Base-by-base conservation (phyloP, 2,113 vertebrate genomes). In the Ptilorrhoa leucosticta region DNA sequence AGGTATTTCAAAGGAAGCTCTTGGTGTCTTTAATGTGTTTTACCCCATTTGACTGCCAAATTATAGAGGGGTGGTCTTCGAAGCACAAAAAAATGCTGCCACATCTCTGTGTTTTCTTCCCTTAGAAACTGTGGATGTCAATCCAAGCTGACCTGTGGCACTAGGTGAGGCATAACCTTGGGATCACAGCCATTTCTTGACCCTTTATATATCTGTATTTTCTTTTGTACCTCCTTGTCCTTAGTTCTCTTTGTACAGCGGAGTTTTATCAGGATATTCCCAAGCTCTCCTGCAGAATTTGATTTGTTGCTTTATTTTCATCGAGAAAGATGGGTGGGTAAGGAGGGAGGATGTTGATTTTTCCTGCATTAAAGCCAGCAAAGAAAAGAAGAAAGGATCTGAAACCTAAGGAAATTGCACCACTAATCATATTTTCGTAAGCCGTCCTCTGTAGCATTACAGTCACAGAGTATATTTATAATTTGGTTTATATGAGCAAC, bases 401-500 rank as follows among this genome's bases (percentile, higher is more conserved):
- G 96, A 96, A 97, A 96, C 84, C 89, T 83, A 44, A 96, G 96
- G 95, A 97, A 97, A 97, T 96, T 97, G 91, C 93, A 92, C 94
- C 81, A 95, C 97, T 97, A 97, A 97, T 97, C 97, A 95, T 95
- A 95, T 91, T 97, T 98, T 96, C 5, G 27, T 90, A 97, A 97
- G 96, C 95, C 50, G 83, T 92, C 96, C 96, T 97, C 84, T 83
- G 87, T 95, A 95, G 86, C 94, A 96, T 97, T 98, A 96, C 94
- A 97, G 96, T 97, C 97, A 95, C 95, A 97, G 95, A 97, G 87
- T 92, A 93, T 97, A 97, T 98, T 97, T 97, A 97, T 97, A 97
- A 98, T 97, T 95, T 92, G 90, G 96, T 97, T 98, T 98, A 97
- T 96, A 96, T 96, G 97, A 97, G 97, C 97, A 98, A 98, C 97